phyloP scores from a whole-genome alignment of 2,888 invertebrate species.

The Luperina testacea region DNA sequence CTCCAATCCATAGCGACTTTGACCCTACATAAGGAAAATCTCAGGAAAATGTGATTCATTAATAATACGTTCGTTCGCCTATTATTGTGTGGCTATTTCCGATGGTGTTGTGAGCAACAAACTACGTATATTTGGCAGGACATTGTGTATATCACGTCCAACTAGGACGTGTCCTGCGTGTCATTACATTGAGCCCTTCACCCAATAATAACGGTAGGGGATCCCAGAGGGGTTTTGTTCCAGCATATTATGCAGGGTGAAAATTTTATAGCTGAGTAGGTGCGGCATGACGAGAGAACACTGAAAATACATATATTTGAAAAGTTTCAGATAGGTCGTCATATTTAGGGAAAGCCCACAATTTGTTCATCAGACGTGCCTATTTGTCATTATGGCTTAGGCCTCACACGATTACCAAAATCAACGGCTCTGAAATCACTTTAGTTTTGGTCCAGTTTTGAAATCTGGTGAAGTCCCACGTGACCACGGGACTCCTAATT shows the following conservation, averaged over 20 bases:
- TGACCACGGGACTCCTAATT: not conserved
- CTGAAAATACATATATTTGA: too few relatives aligned
- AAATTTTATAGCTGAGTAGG: too few relatives aligned
- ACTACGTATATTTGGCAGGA: not conserved
- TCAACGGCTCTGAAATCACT: not conserved
- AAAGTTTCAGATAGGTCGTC: too few relatives aligned
- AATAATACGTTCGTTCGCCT: slow-evolving; percentile 16
- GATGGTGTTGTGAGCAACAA: not conserved
- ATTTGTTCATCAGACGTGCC: too few relatives aligned
- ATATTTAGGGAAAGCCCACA: too few relatives aligned
- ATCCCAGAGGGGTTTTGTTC: not conserved
- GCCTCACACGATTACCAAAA: not conserved
- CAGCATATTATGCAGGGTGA: not conserved
- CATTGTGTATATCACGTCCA: slow-evolving; percentile 15
- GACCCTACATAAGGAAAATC: slow-evolving; percentile 7
- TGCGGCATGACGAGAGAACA: too few relatives aligned
- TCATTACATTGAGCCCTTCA: slow-evolving; percentile 1
- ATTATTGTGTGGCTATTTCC: not conserved
- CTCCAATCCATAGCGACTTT: not conserved
- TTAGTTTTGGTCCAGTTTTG: not conserved
- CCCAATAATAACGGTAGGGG: not conserved
- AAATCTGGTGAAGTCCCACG: not conserved
- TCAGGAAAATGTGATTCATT: not conserved
- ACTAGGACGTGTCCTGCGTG: slow-evolving; percentile 14
- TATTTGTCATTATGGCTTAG: not conserved